Evolutionary conservation across 2,888 invertebrate genomes (phyloP), one percentile per base, ranked within the genome.

Genomic region (Celastrina argiolus): DNA sequence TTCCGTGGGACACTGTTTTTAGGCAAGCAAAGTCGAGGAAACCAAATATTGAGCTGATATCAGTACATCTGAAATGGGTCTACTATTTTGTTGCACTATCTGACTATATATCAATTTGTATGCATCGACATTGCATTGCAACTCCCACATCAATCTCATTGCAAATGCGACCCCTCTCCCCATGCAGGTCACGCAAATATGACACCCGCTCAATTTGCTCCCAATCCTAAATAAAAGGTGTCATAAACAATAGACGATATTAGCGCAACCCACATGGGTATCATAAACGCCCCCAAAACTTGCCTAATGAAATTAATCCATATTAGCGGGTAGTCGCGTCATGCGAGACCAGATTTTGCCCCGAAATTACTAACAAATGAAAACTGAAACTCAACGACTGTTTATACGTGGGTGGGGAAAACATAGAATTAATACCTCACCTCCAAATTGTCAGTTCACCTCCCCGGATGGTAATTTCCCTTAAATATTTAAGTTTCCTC

Each of bases 401-500:
- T 83, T 82, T 81, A 79, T 76, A 77, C 81, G 82, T 82, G 84
- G 82, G 83, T 66, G 84, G 82, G 83, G 85, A 82, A 83, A 79
- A 81, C 82, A 78, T 87, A 88, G 90, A 90, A 90, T 91, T 89
- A 90, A 90, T 90, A 88, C 87, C 85, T 87, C 80, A 85, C 86
- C 84, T 86, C 80, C 72, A 78, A 81, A 84, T 83, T 77, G 81
- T 80, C 79, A 80, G 77, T 80, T 78, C 76, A 78, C 76, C 81
- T 81, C 84, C 83, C 84, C 75, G 76, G 82, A 83, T 83, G 83
- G 85, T 85, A 86, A 87, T 87, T 85, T 81, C 81, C 85, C 81
- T 85, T 84, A 90, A 90, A 91, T 90, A 89, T 90, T 90, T 90
- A 88, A 91, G 88, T 88, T 88, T 87, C 82, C 85, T 76, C 77